Base-by-base conservation (phyloP, 2,888 invertebrate genomes). In the Nomada flava region DNA sequence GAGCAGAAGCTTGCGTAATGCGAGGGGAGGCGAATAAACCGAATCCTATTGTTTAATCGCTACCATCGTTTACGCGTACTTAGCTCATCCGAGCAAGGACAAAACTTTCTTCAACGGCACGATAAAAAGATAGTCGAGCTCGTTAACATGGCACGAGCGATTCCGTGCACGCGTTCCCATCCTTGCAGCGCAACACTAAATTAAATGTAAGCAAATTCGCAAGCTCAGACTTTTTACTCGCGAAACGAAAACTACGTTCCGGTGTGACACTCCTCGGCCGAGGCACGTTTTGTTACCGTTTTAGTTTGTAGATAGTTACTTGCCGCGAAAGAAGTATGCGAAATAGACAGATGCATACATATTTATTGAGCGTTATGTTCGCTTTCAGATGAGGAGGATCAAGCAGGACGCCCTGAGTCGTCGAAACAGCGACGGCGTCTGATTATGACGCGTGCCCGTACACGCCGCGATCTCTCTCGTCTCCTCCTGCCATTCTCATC, bases 361-460 rank as follows among this genome's bases (percentile, higher is more conserved):
- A 36, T 36, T 36, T 36, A n/a, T 4, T 9, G 53, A 10, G 11
- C 13, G 3, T 42, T 18, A 7, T 20, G 0, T 55, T 20, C 13
- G 73, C 69, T 90, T 89, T 57, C 89, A 90, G 92, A 91, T 91
- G 91, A 90, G 86, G 86, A 86, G 86, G 79, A 88, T 80, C 83
- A 82, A 85, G 83, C 85, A 86, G 83, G 77, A 85, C 79, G 88
- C 86, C 81, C 79, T 83, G 88, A 87, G 88, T 89, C 91, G 90
- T 89, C 89, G 88, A 80, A 87, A 86, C 87, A 88, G 83, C 89
- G 93, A 89, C 92, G 91, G 83, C 89, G 92, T 89, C 91, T 92
- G 93, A 93, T 91, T 92, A 93, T 93, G 93, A 92, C 91, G 92
- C 91, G 90, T 86, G 89, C 88, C 91, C 85, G 87, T 76, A 84